These are phyloP conservation scores for Tiphia femorata DNA, from an alignment of 2,888 invertebrate species.

Conservation along the genomic window DNA sequence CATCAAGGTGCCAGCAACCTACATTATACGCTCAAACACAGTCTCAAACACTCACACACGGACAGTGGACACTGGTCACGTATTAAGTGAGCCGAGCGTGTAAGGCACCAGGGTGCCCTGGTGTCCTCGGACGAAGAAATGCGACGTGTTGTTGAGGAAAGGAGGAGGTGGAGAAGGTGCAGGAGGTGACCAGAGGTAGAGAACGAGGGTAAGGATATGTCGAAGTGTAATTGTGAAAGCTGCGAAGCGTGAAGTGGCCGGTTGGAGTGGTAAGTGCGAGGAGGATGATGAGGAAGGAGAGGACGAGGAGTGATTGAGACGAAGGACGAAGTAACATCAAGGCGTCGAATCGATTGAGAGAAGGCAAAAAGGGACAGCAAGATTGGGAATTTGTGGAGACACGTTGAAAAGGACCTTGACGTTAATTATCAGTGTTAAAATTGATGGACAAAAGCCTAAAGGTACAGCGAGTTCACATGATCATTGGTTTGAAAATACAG, in stretches of 20 bases:
- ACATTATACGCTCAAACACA: slow-evolving; percentile 53
- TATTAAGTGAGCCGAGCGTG: not conserved
- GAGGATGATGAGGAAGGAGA: too few species aligned
- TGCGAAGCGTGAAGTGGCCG: slow-evolving; percentile 18
- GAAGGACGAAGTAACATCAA: too few species aligned
- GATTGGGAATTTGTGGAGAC: too few species aligned
- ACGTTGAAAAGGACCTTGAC: too few species aligned
- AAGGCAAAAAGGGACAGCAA: not conserved
- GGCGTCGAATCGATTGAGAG: too few species aligned
- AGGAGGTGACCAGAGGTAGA: slow-evolving; percentile 1
- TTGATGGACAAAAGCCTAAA: too few species aligned
- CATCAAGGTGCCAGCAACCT: slow-evolving; percentile 65
- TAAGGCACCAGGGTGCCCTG: not conserved
- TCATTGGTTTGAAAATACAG: too few species aligned
- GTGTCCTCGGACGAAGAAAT: not conserved
- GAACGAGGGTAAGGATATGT: not conserved
- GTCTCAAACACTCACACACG: slow-evolving; percentile 30
- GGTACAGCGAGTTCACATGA: too few species aligned
- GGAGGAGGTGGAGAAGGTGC: slow-evolving; percentile 20
- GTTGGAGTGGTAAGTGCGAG: too few species aligned
- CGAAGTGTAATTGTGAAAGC: not conserved
- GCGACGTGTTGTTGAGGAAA: slow-evolving; percentile 18
- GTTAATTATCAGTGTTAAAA: too few species aligned
- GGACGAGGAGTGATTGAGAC: too few species aligned
- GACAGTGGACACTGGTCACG: too few species aligned